These are phyloP conservation scores for Trachymyrmex septentrionalis DNA, from an alignment of 1,140 invertebrate species.

Conservation along the genomic window DNA sequence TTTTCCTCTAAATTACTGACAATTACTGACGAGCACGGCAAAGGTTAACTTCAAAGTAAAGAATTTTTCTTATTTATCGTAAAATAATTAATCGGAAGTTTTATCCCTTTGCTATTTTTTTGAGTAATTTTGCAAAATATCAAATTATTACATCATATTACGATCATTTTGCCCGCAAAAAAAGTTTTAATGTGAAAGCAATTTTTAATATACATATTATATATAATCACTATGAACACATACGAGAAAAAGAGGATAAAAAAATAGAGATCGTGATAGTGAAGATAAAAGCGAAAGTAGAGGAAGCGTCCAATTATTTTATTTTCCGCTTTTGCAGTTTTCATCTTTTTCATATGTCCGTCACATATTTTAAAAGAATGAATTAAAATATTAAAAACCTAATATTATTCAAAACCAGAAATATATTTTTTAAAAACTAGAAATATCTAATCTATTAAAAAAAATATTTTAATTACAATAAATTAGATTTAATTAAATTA, in stretches of 20 bases:
- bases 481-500: too few relatives aligned
- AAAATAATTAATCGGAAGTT: neutral
- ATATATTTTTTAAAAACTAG: neutral
- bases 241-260: neutral
- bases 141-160: conserved; percentile 1
- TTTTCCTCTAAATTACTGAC: conserved; percentile 48
- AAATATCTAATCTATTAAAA: neutral
- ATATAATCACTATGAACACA: neutral
- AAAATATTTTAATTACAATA: neutral
- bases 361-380: conserved; percentile 1
- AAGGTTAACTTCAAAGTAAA: conserved; percentile 5
- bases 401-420: too few relatives aligned
- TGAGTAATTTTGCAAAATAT: neutral
- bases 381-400: neutral
- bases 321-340: neutral
- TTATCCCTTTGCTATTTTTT: neutral
- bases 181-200: neutral
- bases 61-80: conserved; percentile 13
- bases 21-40: conserved; percentile 17
- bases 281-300: neutral
- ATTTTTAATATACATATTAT: neutral
- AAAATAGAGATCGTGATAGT: neutral
- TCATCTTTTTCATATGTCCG: neutral
- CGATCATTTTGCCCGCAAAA: neutral
- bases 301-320: neutral